phyloP scores from a whole-genome alignment of 2,113 vertebrate genomes.

The Dicrurus megarhynchus region DNA sequence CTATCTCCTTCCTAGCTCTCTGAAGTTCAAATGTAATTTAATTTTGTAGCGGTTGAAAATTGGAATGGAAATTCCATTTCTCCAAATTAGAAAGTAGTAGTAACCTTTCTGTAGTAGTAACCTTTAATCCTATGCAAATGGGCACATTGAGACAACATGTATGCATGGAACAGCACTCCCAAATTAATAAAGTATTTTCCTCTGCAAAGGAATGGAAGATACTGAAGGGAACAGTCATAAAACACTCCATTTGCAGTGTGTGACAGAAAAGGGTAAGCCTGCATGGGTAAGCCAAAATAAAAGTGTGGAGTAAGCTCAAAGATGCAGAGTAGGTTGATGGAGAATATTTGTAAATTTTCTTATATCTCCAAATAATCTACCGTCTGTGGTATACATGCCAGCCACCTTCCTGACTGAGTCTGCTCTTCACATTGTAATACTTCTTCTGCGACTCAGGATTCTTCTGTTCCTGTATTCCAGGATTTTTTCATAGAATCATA shows the following conservation, averaged over 20 bases:
- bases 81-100: neutral
- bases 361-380: neutral
- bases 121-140: neutral
- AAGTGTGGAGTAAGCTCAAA: neutral
- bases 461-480: neutral
- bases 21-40: neutral
- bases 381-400: neutral
- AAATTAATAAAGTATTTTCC: neutral
- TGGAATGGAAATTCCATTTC: neutral
- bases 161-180: neutral
- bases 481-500: neutral
- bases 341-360: neutral
- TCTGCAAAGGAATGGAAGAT: neutral
- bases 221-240: neutral
- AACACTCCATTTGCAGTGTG: neutral
- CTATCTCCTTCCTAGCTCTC: neutral
- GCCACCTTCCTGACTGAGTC: neutral
- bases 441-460: neutral
- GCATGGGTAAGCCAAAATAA: neutral
- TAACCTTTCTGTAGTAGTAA: neutral
- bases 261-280: neutral
- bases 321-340: neutral
- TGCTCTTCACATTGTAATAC: neutral
- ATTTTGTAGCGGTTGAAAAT: neutral
- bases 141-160: neutral